phyloP scores from a whole-genome alignment of 1,140 invertebrate genomes.

The Drosophila auraria region DNA sequence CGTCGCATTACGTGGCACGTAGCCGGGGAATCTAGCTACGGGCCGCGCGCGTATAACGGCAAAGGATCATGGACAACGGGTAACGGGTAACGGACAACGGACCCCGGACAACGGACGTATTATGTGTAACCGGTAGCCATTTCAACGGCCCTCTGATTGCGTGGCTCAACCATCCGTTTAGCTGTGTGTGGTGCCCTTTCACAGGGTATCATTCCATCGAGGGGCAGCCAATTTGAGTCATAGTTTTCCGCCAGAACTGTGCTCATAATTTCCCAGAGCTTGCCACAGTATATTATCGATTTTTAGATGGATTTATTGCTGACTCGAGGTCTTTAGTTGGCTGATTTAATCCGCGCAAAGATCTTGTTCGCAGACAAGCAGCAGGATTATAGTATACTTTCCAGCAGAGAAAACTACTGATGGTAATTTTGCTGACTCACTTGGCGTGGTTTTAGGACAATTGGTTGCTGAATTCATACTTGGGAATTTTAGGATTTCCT shows the following conservation, averaged over 20 bases:
- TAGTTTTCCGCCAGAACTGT: neutral
- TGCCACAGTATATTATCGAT: neutral
- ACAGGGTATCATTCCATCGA: neutral
- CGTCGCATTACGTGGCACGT: slow-evolving; percentile 49
- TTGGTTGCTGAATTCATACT: neutral
- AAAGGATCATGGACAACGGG: slow-evolving; percentile 35
- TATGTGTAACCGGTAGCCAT: slow-evolving; percentile 83
- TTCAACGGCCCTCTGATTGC: slow-evolving; percentile 75
- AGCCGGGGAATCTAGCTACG: slow-evolving; percentile 12
- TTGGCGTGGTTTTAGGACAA: no score
- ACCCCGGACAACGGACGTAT: slow-evolving; percentile 57
- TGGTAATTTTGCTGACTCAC: no score
- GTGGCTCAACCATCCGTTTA: slow-evolving; percentile 28
- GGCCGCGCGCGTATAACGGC: neutral
- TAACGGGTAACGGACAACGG: neutral
- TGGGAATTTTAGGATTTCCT: neutral
- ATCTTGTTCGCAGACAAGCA: no score
- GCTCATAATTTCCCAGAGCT: neutral
- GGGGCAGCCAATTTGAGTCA: neutral
- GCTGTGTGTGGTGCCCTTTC: slow-evolving; percentile 8
- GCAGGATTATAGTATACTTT: neutral
- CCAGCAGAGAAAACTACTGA: neutral
- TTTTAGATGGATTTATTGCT: neutral
- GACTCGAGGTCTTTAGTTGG: neutral
- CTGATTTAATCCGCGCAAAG: neutral